Conservation (phyloP, 2,113 vertebrate species). For the Acanthisitta chloris region DNA sequence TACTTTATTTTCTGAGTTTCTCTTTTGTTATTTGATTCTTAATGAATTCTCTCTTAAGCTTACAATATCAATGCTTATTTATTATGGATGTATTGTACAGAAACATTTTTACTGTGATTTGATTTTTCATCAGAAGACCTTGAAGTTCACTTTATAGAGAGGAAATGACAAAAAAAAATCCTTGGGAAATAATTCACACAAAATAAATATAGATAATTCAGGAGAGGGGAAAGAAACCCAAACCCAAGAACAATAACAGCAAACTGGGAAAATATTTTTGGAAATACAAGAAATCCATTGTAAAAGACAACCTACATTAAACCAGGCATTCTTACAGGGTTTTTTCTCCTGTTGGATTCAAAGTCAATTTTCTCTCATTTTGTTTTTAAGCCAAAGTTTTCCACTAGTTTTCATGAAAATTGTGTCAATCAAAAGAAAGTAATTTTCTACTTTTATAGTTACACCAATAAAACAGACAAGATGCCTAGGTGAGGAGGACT, state of each 20-base stretch:
- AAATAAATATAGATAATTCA: conserved; percentile 18
- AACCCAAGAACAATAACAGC: neutral
- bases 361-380: neutral
- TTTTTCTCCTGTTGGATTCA: neutral
- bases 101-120: conserved; percentile 55
- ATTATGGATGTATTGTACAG: conserved; percentile 62
- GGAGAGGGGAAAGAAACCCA: neutral
- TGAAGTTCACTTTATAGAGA: conserved; percentile 47
- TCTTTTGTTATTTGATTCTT: conserved; percentile 62
- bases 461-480: neutral
- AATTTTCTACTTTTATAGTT: neutral
- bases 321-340: neutral
- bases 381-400: neutral
- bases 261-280: neutral
- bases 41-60: conserved; percentile 71
- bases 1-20: conserved; percentile 63
- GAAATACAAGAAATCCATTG: neutral
- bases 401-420: neutral
- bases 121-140: conserved; percentile 48
- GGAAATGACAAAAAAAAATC: conserved; percentile 24
- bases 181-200: neutral
- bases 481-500: neutral
- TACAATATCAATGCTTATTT: conserved; percentile 59
- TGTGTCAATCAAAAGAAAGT: neutral
- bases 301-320: neutral